These are phyloP conservation scores for Anguilla obscura DNA, from an alignment of 2,797 vertebrate genomes.

Conservation along the genomic window DNA sequence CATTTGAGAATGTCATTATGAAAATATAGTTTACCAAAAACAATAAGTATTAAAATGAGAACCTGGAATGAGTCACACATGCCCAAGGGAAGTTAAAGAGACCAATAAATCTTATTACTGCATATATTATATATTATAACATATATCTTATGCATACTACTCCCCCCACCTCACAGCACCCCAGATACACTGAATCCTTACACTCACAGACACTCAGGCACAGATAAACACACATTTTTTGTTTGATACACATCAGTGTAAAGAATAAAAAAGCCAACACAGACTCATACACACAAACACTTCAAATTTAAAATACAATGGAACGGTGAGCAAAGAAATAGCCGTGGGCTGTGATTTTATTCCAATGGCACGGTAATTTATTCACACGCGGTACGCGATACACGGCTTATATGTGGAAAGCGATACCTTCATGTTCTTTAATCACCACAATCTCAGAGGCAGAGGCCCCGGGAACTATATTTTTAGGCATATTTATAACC, in stretches of 20 bases:
- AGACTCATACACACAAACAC: not conserved
- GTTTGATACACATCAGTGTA: not conserved
- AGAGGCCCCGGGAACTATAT: not conserved
- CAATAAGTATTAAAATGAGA: not conserved
- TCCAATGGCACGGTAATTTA: not conserved
- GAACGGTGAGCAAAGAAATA: not conserved
- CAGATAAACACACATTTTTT: not conserved
- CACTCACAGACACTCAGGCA: not conserved
- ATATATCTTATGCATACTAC: not conserved
- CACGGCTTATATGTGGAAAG: not conserved
- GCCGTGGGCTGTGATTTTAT: not conserved
- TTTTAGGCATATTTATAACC: slow-evolving; percentile 18
- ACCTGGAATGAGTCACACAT: not conserved
- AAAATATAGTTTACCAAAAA: not conserved
- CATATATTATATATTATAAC: not conserved
- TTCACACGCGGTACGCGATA: not conserved
- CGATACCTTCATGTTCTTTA: slow-evolving; percentile 10
- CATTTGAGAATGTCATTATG: not conserved
- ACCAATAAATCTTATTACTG: not conserved
- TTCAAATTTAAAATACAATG: not conserved
- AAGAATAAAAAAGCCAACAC: not conserved
- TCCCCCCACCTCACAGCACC: not conserved
- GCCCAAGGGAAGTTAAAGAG: not conserved
- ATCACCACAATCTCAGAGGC: not conserved
- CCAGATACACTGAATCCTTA: not conserved